Evolutionary conservation across 1,140 invertebrate species (phyloP), one percentile per base, ranked within the genome.

Genomic region (Semibalanus balanoides): DNA sequence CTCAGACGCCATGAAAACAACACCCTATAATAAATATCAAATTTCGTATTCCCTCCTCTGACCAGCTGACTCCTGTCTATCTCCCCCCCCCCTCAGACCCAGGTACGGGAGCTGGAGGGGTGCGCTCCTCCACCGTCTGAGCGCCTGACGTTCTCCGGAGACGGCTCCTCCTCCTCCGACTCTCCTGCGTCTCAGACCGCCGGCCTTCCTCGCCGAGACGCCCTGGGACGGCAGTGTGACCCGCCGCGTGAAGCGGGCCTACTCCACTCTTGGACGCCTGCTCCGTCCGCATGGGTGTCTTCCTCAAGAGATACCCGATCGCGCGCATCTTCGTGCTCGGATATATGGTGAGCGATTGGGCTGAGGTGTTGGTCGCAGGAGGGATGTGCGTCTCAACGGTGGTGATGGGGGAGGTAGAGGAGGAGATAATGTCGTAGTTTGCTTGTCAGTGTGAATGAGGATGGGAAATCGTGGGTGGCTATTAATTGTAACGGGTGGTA

Each of bases 151-250:
- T 11, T 3, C 30, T 25, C 9, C 11, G 11, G 69, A 3, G 30
- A 31, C 11, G 43, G 70, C 29, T 70, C 51, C 76, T 7, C 77
- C 78, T 70, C 71, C 76, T 7, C 77, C 78, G 78, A n/a, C n/a
- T n/a, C n/a, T n/a, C n/a, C n/a, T 78, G 17, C 77, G 80, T 40
- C 80, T 76, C 74, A 79, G 90, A 82, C 86, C 92, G 40, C 90
- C 92, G 73, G 84, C 85, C 75, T 89, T 93, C 78, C 85, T 93
- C 82, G 85, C 89, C 77, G 91, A 93, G 80, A 89, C 88, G 81
- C 91, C 91, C 27, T 90, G 91, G 80, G 92, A 94, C 81, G 90
- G 90, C 74, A 87, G 90, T 28, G 88, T 94, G 70, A 88, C 92
- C 0, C 87, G 91, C 79, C 87, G 89, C 79, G 90, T 94, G 5